Conservation (phyloP, 2,797 vertebrate genomes). For the Nothura maculosa region DNA sequence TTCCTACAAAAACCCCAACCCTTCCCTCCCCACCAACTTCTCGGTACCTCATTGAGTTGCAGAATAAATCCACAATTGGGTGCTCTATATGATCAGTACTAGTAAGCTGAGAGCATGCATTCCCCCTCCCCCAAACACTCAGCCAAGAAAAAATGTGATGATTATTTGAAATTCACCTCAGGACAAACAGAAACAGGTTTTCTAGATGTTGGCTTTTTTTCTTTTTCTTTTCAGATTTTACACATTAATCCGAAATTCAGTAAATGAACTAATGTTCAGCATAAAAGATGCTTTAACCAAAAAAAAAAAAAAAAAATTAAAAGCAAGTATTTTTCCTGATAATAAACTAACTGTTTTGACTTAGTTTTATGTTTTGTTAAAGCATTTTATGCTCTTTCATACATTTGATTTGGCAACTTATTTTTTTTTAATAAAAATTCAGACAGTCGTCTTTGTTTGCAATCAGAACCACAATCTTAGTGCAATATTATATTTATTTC, state of each 20-base stretch:
- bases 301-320: not conserved
- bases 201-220: not conserved
- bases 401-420: conserved; percentile 39
- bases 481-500: conserved; percentile 98
- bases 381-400: conserved; percentile 5
- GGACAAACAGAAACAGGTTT: not conserved
- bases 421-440: conserved; percentile 45
- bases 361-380: conserved; percentile 1
- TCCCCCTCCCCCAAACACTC: not conserved
- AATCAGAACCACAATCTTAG: conserved; percentile 87
- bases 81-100: accelerated
- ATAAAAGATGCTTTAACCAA: conserved; percentile 19
- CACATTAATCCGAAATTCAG: not conserved
- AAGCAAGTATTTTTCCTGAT: not conserved
- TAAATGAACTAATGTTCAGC: not conserved
- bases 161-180: not conserved
- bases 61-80: not conserved
- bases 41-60: accelerated
- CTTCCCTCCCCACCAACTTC: not conserved
- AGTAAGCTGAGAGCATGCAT: not conserved
- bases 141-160: not conserved
- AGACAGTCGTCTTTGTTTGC: conserved; percentile 74
- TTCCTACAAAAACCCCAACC: not conserved
- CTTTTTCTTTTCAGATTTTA: not conserved
- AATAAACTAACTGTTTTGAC: not conserved